Conservation (phyloP, 2,888 invertebrate genomes). For the Drosophila demipolita region DNA sequence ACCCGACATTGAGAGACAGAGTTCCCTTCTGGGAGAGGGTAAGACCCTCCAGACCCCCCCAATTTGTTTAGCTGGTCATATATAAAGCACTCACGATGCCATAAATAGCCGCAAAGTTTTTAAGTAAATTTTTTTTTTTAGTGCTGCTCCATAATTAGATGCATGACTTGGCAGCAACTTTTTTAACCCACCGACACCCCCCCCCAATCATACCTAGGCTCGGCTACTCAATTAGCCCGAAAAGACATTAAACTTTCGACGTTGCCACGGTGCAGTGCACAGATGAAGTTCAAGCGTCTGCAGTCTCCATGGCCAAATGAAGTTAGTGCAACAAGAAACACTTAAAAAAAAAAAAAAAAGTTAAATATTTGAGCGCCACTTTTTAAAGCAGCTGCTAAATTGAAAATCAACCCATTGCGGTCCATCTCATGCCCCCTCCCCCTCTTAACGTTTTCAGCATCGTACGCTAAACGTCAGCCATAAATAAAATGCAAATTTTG, state of each 20-base stretch:
- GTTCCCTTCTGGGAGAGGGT: not conserved
- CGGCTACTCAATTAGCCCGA: constrained; percentile 76
- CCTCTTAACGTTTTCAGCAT: constrained; percentile 20
- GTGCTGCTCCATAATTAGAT: constrained; percentile 71
- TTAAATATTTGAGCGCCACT: constrained; percentile 62
- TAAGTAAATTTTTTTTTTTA: constrained; percentile 40
- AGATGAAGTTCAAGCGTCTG: constrained; percentile 53
- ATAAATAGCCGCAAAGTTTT: constrained; percentile 64
- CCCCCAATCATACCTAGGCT: constrained; percentile 27
- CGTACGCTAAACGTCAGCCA: constrained; percentile 70
- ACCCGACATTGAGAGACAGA: constrained; percentile 14
- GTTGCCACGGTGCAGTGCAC: constrained; percentile 28
- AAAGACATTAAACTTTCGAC: constrained; percentile 76
- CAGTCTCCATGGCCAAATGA: constrained; percentile 57
- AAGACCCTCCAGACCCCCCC: not conserved
- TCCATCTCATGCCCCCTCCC: not conserved
- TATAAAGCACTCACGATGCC: constrained; percentile 38
- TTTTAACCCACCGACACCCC: constrained; percentile 20
- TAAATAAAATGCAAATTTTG: constrained; percentile 72
- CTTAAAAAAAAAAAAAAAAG: constrained; percentile 6
- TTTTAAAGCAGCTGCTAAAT: constrained; percentile 69
- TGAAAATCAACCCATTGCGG: constrained; percentile 60
- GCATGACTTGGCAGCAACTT: constrained; percentile 71
- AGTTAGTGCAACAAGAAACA: constrained; percentile 47
- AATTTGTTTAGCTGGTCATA: constrained; percentile 10